These are phyloP conservation scores for Drosophila imparisetae DNA, from an alignment of 2,888 invertebrate genomes.

Conservation along the genomic window DNA sequence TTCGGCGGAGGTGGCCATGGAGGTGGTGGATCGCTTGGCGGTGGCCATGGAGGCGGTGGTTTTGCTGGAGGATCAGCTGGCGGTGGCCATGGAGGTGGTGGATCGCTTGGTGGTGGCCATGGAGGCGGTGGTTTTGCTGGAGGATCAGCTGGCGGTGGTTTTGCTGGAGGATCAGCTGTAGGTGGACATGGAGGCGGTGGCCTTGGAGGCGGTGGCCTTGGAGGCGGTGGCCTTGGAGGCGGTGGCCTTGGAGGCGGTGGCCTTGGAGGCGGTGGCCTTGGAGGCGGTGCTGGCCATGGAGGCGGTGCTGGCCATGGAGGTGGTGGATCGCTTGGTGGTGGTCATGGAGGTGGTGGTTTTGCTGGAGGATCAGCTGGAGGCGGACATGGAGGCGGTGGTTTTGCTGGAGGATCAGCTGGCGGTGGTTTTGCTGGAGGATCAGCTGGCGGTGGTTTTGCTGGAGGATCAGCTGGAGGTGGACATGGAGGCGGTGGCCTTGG, in stretches of 20 bases:
- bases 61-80: constrained; percentile 16
- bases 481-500: constrained; percentile 1
- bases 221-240: constrained; percentile 3
- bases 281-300: background rate
- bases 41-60: constrained; percentile 13
- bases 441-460: no score
- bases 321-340: background rate
- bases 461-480: background rate
- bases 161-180: background rate
- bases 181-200: constrained; percentile 7
- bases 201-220: background rate
- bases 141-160: background rate
- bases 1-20: constrained; percentile 5
- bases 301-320: background rate
- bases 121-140: constrained; percentile 9
- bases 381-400: no score
- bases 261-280: constrained; percentile 1
- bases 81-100: constrained; percentile 15
- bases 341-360: no score
- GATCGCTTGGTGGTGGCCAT: constrained; percentile 6
- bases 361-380: constrained; percentile 3
- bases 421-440: no score
- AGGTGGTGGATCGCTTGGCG: background rate
- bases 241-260: constrained; percentile 15
- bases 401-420: background rate